phyloP scores from a whole-genome alignment of 1,140 invertebrate species.

The Manduca sexta region DNA sequence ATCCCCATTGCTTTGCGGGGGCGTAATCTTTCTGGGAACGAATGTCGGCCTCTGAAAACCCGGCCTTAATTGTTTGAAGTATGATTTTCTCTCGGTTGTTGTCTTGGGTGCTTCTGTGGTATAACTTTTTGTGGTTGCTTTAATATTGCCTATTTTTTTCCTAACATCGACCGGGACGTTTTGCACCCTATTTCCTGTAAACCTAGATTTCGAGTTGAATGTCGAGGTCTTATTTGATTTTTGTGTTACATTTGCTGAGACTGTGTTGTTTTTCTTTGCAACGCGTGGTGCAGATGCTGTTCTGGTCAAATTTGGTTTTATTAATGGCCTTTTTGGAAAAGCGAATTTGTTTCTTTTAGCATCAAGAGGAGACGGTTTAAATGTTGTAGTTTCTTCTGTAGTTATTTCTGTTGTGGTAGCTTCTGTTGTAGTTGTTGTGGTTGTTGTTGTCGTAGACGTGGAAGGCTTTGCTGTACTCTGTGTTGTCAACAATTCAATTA shows the following conservation, averaged over 20 bases:
- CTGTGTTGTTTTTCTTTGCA: constrained; percentile 41
- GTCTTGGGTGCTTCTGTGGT: constrained; percentile 50
- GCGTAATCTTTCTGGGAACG: constrained; percentile 43
- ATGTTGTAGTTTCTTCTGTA: constrained; percentile 43
- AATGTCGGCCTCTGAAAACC: constrained; percentile 51
- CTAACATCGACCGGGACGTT: constrained; percentile 61
- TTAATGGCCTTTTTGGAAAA: constrained; percentile 51
- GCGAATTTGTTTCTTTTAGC: constrained; percentile 58
- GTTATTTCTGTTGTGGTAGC: constrained; percentile 39
- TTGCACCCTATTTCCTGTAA: constrained; percentile 48
- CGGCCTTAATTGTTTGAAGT: constrained; percentile 54
- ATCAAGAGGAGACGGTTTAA: constrained; percentile 44
- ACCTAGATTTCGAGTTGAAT: constrained; percentile 52
- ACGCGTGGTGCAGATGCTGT: constrained; percentile 23
- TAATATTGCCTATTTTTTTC: constrained; percentile 28
- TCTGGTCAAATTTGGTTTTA: constrained; percentile 48
- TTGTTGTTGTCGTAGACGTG: constrained; percentile 12
- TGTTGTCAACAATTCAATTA: constrained; percentile 39
- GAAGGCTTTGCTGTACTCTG: constrained; percentile 18
- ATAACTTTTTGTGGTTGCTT: constrained; percentile 23
- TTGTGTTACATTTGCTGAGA: constrained; percentile 29
- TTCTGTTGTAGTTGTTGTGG: constrained; percentile 20
- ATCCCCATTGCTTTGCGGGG: constrained; percentile 38
- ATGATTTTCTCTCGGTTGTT: constrained; percentile 54
- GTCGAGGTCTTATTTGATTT: constrained; percentile 55